Base-by-base conservation (phyloP, 2,888 invertebrate genomes). In the Phyllotreta striolata region DNA sequence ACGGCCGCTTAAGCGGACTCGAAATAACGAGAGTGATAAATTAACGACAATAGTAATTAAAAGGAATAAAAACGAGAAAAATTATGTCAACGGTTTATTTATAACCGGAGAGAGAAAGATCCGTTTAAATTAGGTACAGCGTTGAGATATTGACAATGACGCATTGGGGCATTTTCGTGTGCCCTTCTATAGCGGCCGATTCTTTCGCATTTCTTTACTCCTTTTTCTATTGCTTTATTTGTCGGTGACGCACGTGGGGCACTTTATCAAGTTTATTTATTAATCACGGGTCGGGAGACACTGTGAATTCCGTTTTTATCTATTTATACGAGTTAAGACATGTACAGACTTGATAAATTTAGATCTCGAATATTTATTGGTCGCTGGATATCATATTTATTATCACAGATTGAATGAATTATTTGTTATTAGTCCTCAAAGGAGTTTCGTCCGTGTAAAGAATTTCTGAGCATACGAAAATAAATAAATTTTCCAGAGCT, bases 21-120 rank as follows among this genome's bases (percentile, higher is more conserved):
- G 34, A 39, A 51, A n/a, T n/a, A n/a, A n/a, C 35, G 35, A 58
- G 35, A 49, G 41, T 60, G 13, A 54, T 60, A 54, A 51, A 60
- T 52, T 52, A 43, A 44, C 39, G 52, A 60, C 52, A 52, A 54
- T 35, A 52, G 43, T 43, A 59, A 59, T 60, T 52, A 54, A 60
- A 24, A 44, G 40, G 5, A 52, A 51, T 58, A 41, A 39, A 40
- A 56, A n/a, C 37, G 6, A 24, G 13, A 60, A 60, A 59, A 60
- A 43, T 54, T 51, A 59, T 51, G 51, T 59, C 51, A 59, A 43
- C 59, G 44, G 35, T 54, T 44, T 54, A 60, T 60, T 60, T 60
- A 60, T 60, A 39, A 12, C 47, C 10, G 24, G 6, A 34, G 9
- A 3, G 37, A 49, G n/a, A n/a, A 46, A 14, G 14, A 39, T 57